phyloP scores from a whole-genome alignment of 2,113 vertebrate species.

The Tragelaphus imberbis region DNA sequence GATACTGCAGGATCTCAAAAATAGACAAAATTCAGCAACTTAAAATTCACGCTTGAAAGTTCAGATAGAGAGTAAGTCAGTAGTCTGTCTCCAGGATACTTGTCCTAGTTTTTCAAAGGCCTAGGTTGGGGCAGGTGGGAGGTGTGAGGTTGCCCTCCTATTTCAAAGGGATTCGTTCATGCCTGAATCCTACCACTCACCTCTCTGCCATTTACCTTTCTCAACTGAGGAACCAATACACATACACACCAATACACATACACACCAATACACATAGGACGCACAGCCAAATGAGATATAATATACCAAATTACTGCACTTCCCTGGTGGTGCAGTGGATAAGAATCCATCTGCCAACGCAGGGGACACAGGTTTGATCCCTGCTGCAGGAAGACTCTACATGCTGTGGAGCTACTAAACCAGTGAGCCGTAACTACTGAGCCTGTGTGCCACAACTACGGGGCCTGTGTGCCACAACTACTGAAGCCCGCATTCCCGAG shows the following conservation, averaged over 20 bases:
- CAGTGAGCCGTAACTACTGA: accelerated
- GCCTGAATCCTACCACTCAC: background rate
- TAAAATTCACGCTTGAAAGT: background rate
- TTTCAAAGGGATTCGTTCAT: background rate
- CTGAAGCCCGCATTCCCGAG: background rate
- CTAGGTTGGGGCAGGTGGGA: background rate
- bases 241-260: too few species aligned
- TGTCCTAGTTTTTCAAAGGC: background rate
- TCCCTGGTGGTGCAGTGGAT: background rate
- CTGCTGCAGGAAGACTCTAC: background rate
- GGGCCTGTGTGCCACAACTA: background rate
- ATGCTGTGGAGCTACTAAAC: background rate
- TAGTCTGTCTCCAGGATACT: background rate
- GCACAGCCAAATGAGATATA: background rate
- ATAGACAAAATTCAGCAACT: background rate
- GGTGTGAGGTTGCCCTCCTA: background rate
- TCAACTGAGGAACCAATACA: background rate
- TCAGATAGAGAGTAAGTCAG: background rate
- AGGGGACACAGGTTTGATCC: background rate
- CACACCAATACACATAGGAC: background rate
- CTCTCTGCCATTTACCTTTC: background rate
- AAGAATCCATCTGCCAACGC: background rate
- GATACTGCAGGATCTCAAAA: background rate
- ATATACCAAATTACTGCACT: background rate
- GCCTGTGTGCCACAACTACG: background rate